These are phyloP conservation scores for Sycobia sp. DNA, from an alignment of 1,140 invertebrate genomes.

Conservation along the genomic window DNA sequence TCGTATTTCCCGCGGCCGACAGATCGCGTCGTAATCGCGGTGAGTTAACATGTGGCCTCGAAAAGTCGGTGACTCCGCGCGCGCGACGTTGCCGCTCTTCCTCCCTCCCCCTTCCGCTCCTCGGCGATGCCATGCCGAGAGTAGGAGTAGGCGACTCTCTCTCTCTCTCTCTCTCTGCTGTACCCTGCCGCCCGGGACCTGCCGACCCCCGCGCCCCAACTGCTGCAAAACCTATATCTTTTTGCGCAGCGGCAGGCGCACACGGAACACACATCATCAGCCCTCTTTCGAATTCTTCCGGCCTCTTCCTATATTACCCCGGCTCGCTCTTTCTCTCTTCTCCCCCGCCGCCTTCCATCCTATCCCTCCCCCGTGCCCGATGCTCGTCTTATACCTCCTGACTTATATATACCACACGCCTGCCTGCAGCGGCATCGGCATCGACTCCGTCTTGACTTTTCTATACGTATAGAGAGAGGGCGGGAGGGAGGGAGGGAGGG, in stretches of 20 bases:
- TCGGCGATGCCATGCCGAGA: too few relatives aligned
- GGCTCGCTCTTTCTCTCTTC: neutral
- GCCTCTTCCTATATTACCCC: slow-evolving; percentile 24
- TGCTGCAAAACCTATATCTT: too few relatives aligned
- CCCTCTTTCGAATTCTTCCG: slow-evolving; percentile 32
- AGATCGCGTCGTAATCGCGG: slow-evolving; percentile 60
- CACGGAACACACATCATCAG: too few relatives aligned
- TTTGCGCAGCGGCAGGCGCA: too few relatives aligned
- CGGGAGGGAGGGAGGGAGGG: too few relatives aligned
- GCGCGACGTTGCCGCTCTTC: slow-evolving; percentile 55
- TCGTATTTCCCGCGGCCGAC: slow-evolving; percentile 57
- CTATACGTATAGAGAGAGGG: too few relatives aligned
- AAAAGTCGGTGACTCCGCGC: slow-evolving; percentile 60
- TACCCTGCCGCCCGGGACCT: too few relatives aligned
- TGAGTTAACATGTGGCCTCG: slow-evolving; percentile 57
- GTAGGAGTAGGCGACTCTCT: neutral
- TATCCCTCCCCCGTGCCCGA: neutral
- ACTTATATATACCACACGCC: neutral
- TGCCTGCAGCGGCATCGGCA: too few relatives aligned
- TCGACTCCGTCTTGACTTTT: too few relatives aligned
- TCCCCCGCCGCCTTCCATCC: neutral
- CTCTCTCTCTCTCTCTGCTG: slow-evolving; percentile 3
- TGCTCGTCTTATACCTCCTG: too few relatives aligned
- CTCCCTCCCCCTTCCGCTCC: too few relatives aligned
- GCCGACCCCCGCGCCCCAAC: too few relatives aligned